Conservation (phyloP, 2,888 invertebrate genomes). For the Norana najaformis region DNA sequence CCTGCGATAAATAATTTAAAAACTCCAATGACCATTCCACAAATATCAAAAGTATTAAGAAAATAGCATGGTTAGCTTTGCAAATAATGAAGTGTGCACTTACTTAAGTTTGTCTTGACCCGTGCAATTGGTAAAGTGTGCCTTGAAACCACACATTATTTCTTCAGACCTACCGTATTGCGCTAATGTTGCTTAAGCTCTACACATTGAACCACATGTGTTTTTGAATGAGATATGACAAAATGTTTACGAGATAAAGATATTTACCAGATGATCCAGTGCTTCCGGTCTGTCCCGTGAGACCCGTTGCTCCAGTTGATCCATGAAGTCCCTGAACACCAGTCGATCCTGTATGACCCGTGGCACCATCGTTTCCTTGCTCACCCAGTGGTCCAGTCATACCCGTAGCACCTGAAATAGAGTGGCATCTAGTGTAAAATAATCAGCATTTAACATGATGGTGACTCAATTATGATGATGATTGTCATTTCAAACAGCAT, state of each 20-base stretch:
- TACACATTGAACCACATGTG: neutral
- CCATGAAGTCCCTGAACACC: conserved; percentile 28
- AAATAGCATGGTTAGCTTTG: neutral
- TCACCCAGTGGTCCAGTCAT: neutral
- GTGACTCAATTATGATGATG: too few relatives aligned
- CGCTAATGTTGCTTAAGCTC: neutral
- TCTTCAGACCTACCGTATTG: too few relatives aligned
- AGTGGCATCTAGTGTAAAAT: neutral
- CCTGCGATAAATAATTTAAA: conserved; percentile 7
- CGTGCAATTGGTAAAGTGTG: neutral
- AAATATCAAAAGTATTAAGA: neutral
- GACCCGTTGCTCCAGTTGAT: conserved; percentile 15
- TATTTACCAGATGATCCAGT: neutral
- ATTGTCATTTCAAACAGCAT: too few relatives aligned
- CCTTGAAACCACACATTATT: neutral
- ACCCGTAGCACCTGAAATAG: conserved; percentile 29
- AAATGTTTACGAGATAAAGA: neutral
- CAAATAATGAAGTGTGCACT: neutral
- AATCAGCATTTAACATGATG: neutral
- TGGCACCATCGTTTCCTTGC: neutral
- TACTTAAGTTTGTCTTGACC: too few relatives aligned
- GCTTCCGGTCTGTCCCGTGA: neutral
- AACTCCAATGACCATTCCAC: neutral
- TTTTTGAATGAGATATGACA: too few relatives aligned
- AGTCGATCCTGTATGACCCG: conserved; percentile 25